These are phyloP conservation scores for Junonia oenone DNA, from an alignment of 2,888 invertebrate species.

Conservation along the genomic window DNA sequence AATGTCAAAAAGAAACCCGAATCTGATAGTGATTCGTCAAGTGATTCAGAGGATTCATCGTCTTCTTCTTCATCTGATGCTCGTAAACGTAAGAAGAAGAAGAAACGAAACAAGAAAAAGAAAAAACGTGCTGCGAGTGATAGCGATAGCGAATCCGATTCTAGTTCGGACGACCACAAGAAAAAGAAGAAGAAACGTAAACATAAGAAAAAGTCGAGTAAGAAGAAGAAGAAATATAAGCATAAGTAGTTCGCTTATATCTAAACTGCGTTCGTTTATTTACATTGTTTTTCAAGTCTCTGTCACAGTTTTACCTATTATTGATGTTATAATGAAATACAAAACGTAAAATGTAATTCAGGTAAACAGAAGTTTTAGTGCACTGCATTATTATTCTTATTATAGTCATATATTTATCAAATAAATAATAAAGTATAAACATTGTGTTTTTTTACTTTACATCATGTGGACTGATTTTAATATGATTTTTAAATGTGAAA, in stretches of 20 bases:
- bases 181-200: conserved; percentile 84
- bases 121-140: conserved; percentile 81
- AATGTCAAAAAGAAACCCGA: conserved; percentile 74
- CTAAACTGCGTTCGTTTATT: conserved; percentile 17
- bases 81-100: conserved; percentile 81
- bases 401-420: conserved; percentile 28
- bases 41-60: conserved; percentile 71
- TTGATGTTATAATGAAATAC: conserved; percentile 15
- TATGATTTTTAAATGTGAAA: no score
- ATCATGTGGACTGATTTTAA: no score
- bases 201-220: conserved; percentile 84
- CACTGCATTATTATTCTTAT: conserved; percentile 29
- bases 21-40: conserved; percentile 64
- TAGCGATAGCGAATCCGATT: conserved; percentile 82
- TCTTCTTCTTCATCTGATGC: conserved; percentile 73
- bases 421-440: conserved; percentile 23
- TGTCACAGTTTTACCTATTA: conserved; percentile 33
- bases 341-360: conserved; percentile 19
- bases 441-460: neutral
- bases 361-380: conserved; percentile 30
- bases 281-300: conserved; percentile 28
- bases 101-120: conserved; percentile 81
- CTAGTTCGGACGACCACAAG: conserved; percentile 83
- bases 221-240: conserved; percentile 86
- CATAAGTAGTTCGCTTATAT: conserved; percentile 52